Evolutionary conservation across 2,797 vertebrate genomes (phyloP).

Genomic region (Squalus acanthias): DNA sequence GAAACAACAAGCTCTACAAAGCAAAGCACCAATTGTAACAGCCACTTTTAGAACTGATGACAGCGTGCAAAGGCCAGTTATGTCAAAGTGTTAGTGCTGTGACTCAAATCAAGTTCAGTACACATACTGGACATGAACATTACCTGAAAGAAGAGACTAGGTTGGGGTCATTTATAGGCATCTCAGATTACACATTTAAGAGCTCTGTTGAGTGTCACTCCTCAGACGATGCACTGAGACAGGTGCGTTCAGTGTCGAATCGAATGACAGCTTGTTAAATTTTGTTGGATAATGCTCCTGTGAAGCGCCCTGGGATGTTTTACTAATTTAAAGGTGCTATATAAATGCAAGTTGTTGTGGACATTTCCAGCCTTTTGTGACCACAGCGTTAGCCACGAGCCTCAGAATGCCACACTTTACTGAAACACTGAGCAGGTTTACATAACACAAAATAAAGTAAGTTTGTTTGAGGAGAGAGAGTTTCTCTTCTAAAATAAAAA

Average conservation of each 20-base stretch:
- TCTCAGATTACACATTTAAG: neutral
- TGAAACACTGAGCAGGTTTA: neutral
- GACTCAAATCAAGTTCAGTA: neutral
- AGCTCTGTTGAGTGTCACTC: neutral
- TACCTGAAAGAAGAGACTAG: neutral
- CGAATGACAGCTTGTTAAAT: neutral
- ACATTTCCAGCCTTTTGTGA: neutral
- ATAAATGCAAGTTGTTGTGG: neutral
- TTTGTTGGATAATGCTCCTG: neutral
- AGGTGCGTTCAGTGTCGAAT: neutral
- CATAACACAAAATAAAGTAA: neutral
- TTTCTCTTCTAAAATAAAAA: neutral
- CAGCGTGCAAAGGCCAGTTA: neutral
- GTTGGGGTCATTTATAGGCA: neutral
- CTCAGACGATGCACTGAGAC: neutral
- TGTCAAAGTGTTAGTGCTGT: neutral
- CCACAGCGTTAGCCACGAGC: no score
- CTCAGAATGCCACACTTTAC: neutral
- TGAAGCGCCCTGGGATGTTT: neutral
- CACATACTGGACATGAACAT: neutral
- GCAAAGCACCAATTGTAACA: neutral
- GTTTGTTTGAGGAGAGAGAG: neutral
- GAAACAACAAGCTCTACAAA: neutral
- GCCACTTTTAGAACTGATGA: neutral
- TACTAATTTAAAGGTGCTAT: neutral